Conservation (phyloP, 2,797 vertebrate genomes). For the Salarias fasciatus region DNA sequence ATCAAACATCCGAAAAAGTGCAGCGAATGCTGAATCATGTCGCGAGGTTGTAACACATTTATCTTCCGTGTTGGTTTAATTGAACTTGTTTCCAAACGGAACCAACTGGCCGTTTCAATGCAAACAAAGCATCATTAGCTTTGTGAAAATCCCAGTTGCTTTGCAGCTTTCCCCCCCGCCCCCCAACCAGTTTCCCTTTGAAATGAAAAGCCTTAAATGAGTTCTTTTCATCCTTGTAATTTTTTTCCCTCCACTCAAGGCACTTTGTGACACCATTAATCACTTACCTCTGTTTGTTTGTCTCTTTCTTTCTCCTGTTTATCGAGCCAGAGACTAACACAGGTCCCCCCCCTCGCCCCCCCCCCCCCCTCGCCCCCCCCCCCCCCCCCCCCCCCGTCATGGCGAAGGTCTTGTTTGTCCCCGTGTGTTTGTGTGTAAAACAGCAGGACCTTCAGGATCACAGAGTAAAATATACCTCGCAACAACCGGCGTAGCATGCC, state of each 20-base stretch:
- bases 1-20: slow-evolving; percentile 71
- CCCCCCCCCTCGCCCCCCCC: slow-evolving; percentile 17
- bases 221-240: slow-evolving; percentile 60
- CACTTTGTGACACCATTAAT: slow-evolving; percentile 70
- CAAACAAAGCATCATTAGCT: slow-evolving; percentile 70
- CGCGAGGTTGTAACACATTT: slow-evolving; percentile 54
- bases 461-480: slow-evolving; percentile 67
- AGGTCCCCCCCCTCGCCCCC: slow-evolving; percentile 8
- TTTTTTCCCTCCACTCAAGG: slow-evolving; percentile 55
- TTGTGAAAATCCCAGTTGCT: slow-evolving; percentile 50
- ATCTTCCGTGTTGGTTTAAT: slow-evolving; percentile 69
- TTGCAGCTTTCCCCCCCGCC: slow-evolving; percentile 16
- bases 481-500: slow-evolving; percentile 59
- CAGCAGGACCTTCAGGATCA: slow-evolving; percentile 65
- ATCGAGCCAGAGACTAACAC: slow-evolving; percentile 61
- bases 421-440: slow-evolving; percentile 69
- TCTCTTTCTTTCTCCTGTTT: slow-evolving; percentile 60
- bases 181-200: slow-evolving; percentile 33
- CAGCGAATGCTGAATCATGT: slow-evolving; percentile 62
- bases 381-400: slow-evolving; percentile 6
- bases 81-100: slow-evolving; percentile 68
- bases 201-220: slow-evolving; percentile 61
- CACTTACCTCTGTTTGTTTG: slow-evolving; percentile 69
- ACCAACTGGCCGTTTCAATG: slow-evolving; percentile 61
- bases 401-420: slow-evolving; percentile 62